Evolutionary conservation across 2,888 invertebrate species (phyloP).

Genomic region (Noctua comes): DNA sequence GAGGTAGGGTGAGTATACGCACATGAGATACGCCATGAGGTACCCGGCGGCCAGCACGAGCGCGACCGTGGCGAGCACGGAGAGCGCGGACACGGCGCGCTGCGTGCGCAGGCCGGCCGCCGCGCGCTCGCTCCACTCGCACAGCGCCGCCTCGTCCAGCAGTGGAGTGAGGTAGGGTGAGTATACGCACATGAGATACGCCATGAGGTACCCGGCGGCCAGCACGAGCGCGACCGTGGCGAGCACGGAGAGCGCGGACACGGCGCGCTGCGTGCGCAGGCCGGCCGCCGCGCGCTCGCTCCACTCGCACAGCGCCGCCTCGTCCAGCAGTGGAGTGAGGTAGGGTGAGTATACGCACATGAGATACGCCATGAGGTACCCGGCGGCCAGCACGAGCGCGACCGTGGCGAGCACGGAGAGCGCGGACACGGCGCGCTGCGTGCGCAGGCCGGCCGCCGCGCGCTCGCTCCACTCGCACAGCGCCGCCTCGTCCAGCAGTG

Average conservation of each 20-base stretch:
- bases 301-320: slow-evolving; percentile 91
- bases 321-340: slow-evolving; percentile 94
- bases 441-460: slow-evolving; percentile 86
- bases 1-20: background rate
- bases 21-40: slow-evolving; percentile 92
- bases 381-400: slow-evolving; percentile 92
- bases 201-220: slow-evolving; percentile 95
- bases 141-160: slow-evolving; percentile 94
- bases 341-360: background rate
- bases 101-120: slow-evolving; percentile 87
- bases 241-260: slow-evolving; percentile 88
- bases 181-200: slow-evolving; percentile 80
- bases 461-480: slow-evolving; percentile 84
- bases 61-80: slow-evolving; percentile 94
- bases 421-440: slow-evolving; percentile 77
- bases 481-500: slow-evolving; percentile 95
- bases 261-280: slow-evolving; percentile 86
- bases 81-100: slow-evolving; percentile 45
- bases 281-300: slow-evolving; percentile 85
- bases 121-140: slow-evolving; percentile 85
- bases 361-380: slow-evolving; percentile 94
- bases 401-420: slow-evolving; percentile 93
- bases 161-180: too few species aligned
- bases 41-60: slow-evolving; percentile 94
- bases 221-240: slow-evolving; percentile 94